Base-by-base conservation (phyloP, 2,113 vertebrate genomes). In the Callopanchax toddi region DNA sequence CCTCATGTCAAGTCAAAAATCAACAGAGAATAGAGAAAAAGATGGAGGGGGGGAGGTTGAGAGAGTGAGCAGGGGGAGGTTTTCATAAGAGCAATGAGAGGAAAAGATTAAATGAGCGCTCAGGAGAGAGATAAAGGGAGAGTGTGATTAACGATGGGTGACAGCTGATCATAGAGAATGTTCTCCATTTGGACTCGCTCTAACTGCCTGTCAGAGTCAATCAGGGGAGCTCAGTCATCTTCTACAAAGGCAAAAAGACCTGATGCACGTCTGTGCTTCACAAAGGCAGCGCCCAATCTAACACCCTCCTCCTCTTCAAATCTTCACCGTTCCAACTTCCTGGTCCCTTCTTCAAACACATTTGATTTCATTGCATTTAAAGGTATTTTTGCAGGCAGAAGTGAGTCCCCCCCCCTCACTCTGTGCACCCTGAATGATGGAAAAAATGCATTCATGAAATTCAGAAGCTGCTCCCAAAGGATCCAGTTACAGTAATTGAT, bases 131-230 rank as follows among this genome's bases (percentile, higher is more conserved):
- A 86, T 85, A 89, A 86, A 85, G 87, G 74, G 71, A 65, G 66
- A 34, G 74, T 65, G 73, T 90, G 88, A 92, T 88, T 90, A 87
- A 93, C 89, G 89, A 22, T 36, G 67, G 49, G 36, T 82, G 83
- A 93, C 91, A 89, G 87, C 74, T 88, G 84, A 88, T 88, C 74
- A 80, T 75, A 86, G 86, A 85, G 84, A 93, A 90, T 87, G 83
- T 80, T 86, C 76, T 68, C 81, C 84, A 72, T 77, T 85, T 85
- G 86, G 85, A 90, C 86, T 76, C 51, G 43, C 62, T 83, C 79
- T 85, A 88, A 84, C 88, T 90, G 54, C 83, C 83, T 88, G 82
- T 79, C 89, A 90, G 82, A 88, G 86, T 76, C 76, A 40, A 88
- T 87, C 87, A 92, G 77, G 67, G 82, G 46, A 76, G 69, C 65